Percentiles rank a stretch among this genome's conserved stretches.
Evolutionary conservation across 2,888 invertebrate genomes (phyloP).

Genomic region (Caenorhabditis doughertyi): DNA sequence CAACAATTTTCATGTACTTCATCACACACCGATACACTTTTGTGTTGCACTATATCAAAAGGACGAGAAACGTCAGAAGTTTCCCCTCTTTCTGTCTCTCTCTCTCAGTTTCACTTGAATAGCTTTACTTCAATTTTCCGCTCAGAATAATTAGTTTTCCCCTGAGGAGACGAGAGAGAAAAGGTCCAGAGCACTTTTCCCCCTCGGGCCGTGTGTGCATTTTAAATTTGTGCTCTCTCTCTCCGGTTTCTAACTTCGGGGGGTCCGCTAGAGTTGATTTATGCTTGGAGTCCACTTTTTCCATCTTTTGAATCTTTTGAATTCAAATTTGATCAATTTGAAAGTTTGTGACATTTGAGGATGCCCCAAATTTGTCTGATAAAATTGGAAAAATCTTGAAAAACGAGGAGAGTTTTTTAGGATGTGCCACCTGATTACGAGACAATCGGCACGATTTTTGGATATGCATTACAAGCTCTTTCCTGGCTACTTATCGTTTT

Average conservation of each 20-base stretch:
- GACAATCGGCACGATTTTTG: conserved; percentile 82
- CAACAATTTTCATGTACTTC: background rate
- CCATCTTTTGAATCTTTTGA: too few relatives aligned
- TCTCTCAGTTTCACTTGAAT: conserved; percentile 2
- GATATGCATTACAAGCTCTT: conserved; percentile 80
- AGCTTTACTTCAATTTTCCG: conserved; percentile 24
- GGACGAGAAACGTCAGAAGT: conserved; percentile 26
- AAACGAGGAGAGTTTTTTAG: conserved; percentile 61
- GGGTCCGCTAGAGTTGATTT: conserved; percentile 23
- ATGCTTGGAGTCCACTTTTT: conserved; percentile 17
- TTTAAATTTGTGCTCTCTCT: conserved; percentile 18
- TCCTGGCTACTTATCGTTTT: conserved; percentile 82
- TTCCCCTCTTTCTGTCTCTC: conserved; percentile 14
- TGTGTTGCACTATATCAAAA: conserved; percentile 13
- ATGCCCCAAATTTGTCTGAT: background rate
- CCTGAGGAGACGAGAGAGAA: background rate
- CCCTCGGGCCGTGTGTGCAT: conserved; percentile 8
- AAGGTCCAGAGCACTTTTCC: conserved; percentile 1
- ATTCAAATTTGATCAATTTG: background rate
- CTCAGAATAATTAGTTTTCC: conserved; percentile 39
- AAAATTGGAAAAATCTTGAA: background rate
- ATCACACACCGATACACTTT: background rate
- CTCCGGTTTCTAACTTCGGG: too few relatives aligned
- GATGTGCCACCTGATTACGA: conserved; percentile 82
- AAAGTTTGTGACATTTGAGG: background rate